A percentile compares a stretch with the other conserved stretches of the same genome.
phyloP scores from a whole-genome alignment of 2,797 vertebrate genomes.

The Odontamblyopus rebecca region DNA sequence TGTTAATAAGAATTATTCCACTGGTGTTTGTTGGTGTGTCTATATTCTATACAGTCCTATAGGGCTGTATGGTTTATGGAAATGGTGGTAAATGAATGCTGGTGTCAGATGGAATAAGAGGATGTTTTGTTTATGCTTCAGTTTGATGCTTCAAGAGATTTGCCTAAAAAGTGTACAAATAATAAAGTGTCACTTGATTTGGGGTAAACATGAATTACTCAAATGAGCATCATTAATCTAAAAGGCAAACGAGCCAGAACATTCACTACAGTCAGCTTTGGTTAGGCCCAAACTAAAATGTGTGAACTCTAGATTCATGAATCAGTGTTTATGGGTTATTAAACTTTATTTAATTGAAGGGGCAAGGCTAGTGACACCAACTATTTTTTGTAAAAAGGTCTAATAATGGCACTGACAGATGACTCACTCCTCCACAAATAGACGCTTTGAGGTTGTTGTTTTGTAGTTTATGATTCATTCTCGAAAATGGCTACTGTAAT shows the following conservation, averaged over 20 bases:
- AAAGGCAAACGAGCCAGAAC: slow-evolving; percentile 1
- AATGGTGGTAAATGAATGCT: background rate
- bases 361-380: slow-evolving; percentile 10
- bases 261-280: background rate
- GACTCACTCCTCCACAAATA: slow-evolving; percentile 50
- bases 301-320: background rate
- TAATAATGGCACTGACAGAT: slow-evolving; percentile 35
- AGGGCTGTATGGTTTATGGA: background rate
- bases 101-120: slow-evolving; percentile 1
- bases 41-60: background rate
- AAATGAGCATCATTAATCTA: background rate
- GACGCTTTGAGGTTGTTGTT: slow-evolving; percentile 8
- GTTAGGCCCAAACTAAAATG: background rate
- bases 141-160: background rate
- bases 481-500: slow-evolving; percentile 1
- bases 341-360: too few species aligned
- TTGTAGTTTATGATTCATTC: background rate
- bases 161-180: background rate
- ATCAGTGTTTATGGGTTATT: background rate
- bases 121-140: slow-evolving; percentile 1
- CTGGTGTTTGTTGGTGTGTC: background rate
- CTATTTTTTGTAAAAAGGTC: background rate
- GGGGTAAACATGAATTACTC: background rate
- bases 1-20: background rate
- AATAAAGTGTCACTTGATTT: slow-evolving; percentile 1